Conservation (phyloP, 2,797 vertebrate genomes). For the Cuniculus paca region DNA sequence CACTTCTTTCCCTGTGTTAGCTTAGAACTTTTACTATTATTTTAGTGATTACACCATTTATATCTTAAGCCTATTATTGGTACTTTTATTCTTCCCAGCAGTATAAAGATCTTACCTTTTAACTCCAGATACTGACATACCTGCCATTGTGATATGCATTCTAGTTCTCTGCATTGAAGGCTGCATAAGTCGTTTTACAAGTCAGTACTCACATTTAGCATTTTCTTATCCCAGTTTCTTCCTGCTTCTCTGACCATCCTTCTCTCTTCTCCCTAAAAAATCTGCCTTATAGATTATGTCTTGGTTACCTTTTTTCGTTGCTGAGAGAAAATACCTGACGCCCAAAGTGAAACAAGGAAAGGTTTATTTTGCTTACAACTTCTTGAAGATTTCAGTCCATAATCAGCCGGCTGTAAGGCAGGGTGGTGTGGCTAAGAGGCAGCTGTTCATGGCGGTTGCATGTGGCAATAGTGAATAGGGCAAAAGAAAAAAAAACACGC, state of each 20-base stretch:
- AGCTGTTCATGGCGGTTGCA: too few species aligned
- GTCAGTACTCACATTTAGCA: neutral
- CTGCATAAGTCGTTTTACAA: neutral
- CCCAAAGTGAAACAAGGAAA: too few species aligned
- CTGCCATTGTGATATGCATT: neutral
- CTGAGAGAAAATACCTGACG: too few species aligned
- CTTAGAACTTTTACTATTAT: slow-evolving; percentile 27
- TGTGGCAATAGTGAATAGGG: too few species aligned
- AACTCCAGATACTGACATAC: neutral
- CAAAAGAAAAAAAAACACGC: too few species aligned
- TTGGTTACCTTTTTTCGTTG: too few species aligned
- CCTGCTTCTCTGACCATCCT: neutral
- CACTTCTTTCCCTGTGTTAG: neutral
- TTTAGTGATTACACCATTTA: slow-evolving; percentile 6
- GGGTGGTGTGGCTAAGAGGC: too few species aligned
- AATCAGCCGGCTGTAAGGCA: too few species aligned
- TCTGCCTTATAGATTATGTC: neutral
- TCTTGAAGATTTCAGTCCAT: too few species aligned
- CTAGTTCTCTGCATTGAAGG: neutral
- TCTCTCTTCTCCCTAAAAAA: neutral
- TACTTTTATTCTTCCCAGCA: neutral
- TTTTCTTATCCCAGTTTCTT: neutral
- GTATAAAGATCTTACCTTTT: neutral
- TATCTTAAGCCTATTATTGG: neutral
- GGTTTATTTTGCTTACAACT: too few species aligned